phyloP scores from a whole-genome alignment of 2,113 vertebrate species.

The Periophthalmodon schlosseri region DNA sequence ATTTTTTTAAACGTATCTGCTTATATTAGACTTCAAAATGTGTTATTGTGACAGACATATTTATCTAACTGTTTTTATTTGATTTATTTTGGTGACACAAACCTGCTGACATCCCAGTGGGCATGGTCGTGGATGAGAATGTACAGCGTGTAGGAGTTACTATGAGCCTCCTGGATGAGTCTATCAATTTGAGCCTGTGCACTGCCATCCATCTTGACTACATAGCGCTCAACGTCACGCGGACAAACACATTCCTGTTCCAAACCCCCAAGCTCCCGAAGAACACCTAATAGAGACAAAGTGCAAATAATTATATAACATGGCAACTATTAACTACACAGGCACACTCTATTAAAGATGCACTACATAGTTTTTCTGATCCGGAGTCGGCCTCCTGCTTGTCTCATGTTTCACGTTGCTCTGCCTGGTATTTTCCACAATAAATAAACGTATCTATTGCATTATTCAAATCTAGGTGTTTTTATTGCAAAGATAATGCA shows the following conservation, averaged over 20 bases:
- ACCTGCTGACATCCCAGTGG: slow-evolving; percentile 95
- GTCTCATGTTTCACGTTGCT: too few relatives aligned
- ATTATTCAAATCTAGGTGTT: neutral
- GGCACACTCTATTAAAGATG: too few relatives aligned
- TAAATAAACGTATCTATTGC: too few relatives aligned
- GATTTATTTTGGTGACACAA: slow-evolving; percentile 11
- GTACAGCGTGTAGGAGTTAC: slow-evolving; percentile 93
- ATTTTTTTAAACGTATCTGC: too few relatives aligned
- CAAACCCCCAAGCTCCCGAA: slow-evolving; percentile 88
- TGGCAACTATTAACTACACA: neutral
- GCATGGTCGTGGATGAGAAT: slow-evolving; percentile 95
- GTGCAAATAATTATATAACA: neutral
- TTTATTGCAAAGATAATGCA: neutral
- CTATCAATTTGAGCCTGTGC: slow-evolving; percentile 84
- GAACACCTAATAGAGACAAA: slow-evolving; percentile 79
- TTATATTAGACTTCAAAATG: too few relatives aligned
- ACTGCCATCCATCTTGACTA: slow-evolving; percentile 87
- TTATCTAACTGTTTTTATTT: neutral
- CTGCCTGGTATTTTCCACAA: too few relatives aligned
- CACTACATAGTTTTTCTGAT: too few relatives aligned
- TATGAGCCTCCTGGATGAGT: slow-evolving; percentile 88
- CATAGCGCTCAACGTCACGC: slow-evolving; percentile 84
- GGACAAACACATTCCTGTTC: slow-evolving; percentile 84
- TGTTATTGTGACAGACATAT: too few relatives aligned
- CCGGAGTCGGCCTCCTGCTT: too few relatives aligned